These are phyloP conservation scores for Erebia epiphron DNA, from an alignment of 2,888 invertebrate genomes.

Conservation along the genomic window DNA sequence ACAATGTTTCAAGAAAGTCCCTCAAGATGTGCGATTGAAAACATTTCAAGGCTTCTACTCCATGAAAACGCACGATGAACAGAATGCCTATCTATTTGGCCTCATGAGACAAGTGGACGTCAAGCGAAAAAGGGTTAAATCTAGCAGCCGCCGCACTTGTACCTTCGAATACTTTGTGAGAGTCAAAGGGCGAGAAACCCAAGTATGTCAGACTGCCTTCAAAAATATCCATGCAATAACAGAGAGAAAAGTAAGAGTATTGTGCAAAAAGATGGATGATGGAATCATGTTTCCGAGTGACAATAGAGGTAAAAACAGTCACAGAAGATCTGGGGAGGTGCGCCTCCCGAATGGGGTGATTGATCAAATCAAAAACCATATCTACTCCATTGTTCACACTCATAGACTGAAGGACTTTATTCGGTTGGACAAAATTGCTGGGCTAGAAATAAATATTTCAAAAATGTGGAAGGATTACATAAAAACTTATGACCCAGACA, in stretches of 20 bases:
- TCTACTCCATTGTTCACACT: slow-evolving; percentile 79
- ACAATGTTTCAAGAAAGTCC: slow-evolving; percentile 78
- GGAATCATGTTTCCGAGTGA: slow-evolving; percentile 83
- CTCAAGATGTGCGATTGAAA: slow-evolving; percentile 74
- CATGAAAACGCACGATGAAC: slow-evolving; percentile 83
- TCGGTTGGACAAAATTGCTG: slow-evolving; percentile 79
- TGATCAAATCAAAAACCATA: slow-evolving; percentile 81
- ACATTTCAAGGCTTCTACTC: slow-evolving; percentile 82
- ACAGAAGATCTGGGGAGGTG: slow-evolving; percentile 76
- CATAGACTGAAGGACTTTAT: slow-evolving; percentile 79
- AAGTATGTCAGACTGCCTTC: slow-evolving; percentile 83
- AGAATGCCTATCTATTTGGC: slow-evolving; percentile 83
- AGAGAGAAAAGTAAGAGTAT: slow-evolving; percentile 80
- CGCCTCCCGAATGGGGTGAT: slow-evolving; percentile 75
- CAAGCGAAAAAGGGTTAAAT: slow-evolving; percentile 80
- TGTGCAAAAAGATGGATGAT: slow-evolving; percentile 83
- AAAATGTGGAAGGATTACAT: slow-evolving; percentile 84
- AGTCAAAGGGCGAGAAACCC: slow-evolving; percentile 80
- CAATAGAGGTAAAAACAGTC: slow-evolving; percentile 81
- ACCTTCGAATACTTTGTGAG: slow-evolving; percentile 83
- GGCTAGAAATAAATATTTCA: slow-evolving; percentile 81
- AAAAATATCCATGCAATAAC: slow-evolving; percentile 84
- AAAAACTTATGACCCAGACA: slow-evolving; percentile 79
- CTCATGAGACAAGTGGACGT: slow-evolving; percentile 83
- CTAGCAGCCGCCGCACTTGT: slow-evolving; percentile 79